Evolutionary conservation across 2,113 vertebrate genomes (phyloP), one percentile per base, ranked within the genome.

Genomic region (Oncorhynchus kisutch): DNA sequence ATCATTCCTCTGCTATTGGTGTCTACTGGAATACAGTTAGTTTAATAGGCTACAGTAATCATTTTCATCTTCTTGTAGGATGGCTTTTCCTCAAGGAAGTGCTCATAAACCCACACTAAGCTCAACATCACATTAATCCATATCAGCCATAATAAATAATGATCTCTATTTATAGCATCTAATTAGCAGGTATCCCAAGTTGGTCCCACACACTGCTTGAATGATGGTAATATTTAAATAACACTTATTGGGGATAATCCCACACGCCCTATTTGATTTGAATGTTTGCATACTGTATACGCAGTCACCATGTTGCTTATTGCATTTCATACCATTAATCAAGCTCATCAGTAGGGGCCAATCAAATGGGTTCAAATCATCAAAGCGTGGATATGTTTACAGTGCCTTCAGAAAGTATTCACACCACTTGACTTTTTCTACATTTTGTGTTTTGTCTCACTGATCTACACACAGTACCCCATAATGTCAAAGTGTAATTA

Each of bases 251-350:
- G 71, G 49, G 31, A 48, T 72, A 51, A 25, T 57, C n/a, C 71
- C 79, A 76, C 77, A 66, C 73, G 67, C 66, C 16, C 34, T 16
- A 73, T 70, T 82, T 6, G 76, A 39, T 39, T 39, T 45, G 39
- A 45, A 45, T 45, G 39, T 82, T 29, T 81, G 45, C 24, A 4
- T 78, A 73, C 18, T 62, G 1, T 78, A 65, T 24, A 24, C 31
- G 64, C 22, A 8, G 45, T 81, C 79, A 31, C 67, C 48, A 73
- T 51, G 62, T 75, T 29, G 2, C 85, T 87, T 83, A 89, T 77
- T 82, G 84, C 75, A 79, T 72, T 84, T 72, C 74, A 76, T 68
- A n/a, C 76, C 49, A 11, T 74, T 82, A 84, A 88, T 87, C 78
- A 89, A 74, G 60, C 83, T 67, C 73, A 31, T 71, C 80, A 14